Conservation (phyloP, 1,140 invertebrate genomes). For the Coenobita brevimanus region DNA sequence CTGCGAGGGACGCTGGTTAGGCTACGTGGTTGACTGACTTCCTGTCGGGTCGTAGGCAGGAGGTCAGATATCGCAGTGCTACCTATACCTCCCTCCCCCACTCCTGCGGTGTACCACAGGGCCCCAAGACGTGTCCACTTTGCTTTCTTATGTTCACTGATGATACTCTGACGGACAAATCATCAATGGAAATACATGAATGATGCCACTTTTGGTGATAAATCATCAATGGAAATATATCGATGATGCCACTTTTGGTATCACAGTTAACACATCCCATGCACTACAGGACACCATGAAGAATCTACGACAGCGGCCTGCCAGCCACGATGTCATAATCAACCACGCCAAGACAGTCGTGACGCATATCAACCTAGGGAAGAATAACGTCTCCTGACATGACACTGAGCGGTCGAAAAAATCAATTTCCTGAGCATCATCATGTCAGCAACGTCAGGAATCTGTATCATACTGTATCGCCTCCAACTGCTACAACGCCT, state of each 20-base stretch:
- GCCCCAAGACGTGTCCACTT: background rate
- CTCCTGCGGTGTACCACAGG: conserved; percentile 1
- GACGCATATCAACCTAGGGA: too few species aligned
- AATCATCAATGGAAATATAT: too few species aligned
- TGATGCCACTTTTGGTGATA: too few species aligned
- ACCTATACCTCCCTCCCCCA: background rate
- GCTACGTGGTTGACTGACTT: background rate
- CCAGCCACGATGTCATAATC: background rate
- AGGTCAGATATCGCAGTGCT: background rate
- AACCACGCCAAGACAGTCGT: background rate
- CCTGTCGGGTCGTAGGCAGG: conserved; percentile 11
- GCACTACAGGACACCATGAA: background rate
- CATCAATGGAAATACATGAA: too few species aligned
- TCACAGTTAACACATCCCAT: background rate
- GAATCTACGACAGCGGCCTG: background rate
- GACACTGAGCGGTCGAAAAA: too few species aligned
- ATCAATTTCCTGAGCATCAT: too few species aligned
- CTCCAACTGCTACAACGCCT: too few species aligned
- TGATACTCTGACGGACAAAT: background rate
- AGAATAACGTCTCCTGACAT: too few species aligned
- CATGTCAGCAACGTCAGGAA: too few species aligned
- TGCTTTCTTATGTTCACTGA: background rate
- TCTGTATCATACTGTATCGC: too few species aligned
- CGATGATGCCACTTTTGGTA: background rate
- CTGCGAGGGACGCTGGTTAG: background rate